A percentile compares a stretch with the other conserved stretches of the same genome.
Conservation (phyloP, 2,888 invertebrate species). For the Helobdella robusta region DNA sequence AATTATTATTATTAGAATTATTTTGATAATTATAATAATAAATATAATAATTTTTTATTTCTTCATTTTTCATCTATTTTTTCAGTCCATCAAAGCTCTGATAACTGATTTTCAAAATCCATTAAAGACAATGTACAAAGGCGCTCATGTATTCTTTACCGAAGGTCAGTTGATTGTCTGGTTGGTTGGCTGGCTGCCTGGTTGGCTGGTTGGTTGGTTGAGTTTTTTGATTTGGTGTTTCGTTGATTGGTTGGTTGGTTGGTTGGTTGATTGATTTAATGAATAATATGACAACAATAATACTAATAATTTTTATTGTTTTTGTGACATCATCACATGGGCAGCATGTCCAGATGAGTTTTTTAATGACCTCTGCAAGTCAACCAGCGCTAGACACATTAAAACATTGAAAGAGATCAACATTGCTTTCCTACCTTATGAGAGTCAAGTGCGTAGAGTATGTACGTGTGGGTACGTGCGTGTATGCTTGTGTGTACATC, state of each 20-base stretch:
- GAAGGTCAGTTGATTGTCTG: slow-evolving; percentile 67
- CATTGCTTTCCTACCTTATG: slow-evolving; percentile 84
- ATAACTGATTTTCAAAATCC: slow-evolving; percentile 85
- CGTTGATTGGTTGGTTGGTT: too few species aligned
- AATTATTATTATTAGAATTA: background rate
- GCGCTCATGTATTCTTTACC: slow-evolving; percentile 95
- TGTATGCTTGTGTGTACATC: too few species aligned
- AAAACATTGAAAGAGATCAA: slow-evolving; percentile 89
- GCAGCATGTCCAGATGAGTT: slow-evolving; percentile 71
- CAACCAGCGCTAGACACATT: slow-evolving; percentile 68
- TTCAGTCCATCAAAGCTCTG: slow-evolving; percentile 68
- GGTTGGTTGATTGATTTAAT: too few species aligned
- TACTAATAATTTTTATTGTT: background rate
- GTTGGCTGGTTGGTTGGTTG: too few species aligned
- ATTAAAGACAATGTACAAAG: slow-evolving; percentile 76
- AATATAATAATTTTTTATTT: background rate
- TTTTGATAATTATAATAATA: background rate
- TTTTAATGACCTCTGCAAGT: slow-evolving; percentile 73
- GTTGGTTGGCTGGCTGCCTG: too few species aligned
- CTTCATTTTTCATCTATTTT: background rate
- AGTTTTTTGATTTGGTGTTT: too few species aligned
- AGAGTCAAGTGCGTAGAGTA: slow-evolving; percentile 58
- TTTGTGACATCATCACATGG: slow-evolving; percentile 1
- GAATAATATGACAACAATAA: background rate
- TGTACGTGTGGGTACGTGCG: background rate